A percentile compares a stretch with the other conserved stretches of the same genome.
phyloP scores from a whole-genome alignment of 2,113 vertebrate genomes.

The Arizona elegans region DNA sequence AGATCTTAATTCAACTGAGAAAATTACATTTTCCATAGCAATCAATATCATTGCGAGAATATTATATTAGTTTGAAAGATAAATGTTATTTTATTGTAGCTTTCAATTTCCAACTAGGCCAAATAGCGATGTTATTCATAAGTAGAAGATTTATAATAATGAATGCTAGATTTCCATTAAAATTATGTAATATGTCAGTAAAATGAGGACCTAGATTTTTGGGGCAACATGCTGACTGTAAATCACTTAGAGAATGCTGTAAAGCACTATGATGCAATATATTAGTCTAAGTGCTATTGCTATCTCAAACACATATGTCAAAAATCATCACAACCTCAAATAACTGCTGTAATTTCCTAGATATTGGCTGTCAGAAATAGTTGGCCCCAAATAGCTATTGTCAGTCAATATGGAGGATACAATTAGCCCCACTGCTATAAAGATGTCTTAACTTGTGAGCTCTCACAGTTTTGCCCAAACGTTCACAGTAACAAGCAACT shows the following conservation, averaged over 20 bases:
- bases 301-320: not conserved
- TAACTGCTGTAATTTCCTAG: not conserved
- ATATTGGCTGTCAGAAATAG: not conserved
- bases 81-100: not conserved
- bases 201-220: not conserved
- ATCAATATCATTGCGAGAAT: not conserved
- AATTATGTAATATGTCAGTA: not conserved
- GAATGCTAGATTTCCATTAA: not conserved
- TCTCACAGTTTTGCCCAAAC: not conserved
- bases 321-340: not conserved
- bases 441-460: not conserved
- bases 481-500: not conserved
- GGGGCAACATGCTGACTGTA: not conserved
- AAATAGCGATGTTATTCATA: not conserved
- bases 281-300: not conserved
- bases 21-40: not conserved
- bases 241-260: not conserved
- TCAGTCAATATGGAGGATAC: not conserved
- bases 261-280: not conserved
- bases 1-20: not conserved
- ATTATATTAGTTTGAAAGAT: not conserved
- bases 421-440: not conserved
- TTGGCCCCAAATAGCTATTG: not conserved
- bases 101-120: not conserved
- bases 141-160: not conserved